These are phyloP conservation scores for Pavo muticus DNA, from an alignment of 2,113 vertebrate genomes.

Conservation along the genomic window DNA sequence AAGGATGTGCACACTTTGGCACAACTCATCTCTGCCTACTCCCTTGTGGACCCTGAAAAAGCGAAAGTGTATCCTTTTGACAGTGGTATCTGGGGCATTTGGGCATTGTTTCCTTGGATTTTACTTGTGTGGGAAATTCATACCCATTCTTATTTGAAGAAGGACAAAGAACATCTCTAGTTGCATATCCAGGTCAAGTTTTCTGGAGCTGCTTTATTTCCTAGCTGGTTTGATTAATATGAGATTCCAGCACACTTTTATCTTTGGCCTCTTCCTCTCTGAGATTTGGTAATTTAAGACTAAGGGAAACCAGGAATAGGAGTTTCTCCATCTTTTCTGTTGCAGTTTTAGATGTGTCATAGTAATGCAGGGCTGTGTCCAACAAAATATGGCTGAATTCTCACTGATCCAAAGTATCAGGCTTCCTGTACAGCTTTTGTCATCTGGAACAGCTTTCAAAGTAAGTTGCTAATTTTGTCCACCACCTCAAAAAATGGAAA, in stretches of 20 bases:
- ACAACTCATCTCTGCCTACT: constrained; percentile 98
- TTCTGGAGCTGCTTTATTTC: background rate
- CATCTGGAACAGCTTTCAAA: background rate
- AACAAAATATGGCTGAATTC: background rate
- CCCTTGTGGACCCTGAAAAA: constrained; percentile 94
- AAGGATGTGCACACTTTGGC: constrained; percentile 95
- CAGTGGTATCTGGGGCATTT: background rate
- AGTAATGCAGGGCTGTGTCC: background rate
- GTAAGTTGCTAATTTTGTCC: background rate
- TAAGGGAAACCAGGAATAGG: background rate
- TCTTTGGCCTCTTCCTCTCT: background rate
- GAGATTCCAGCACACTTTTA: background rate
- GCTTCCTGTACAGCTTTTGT: background rate
- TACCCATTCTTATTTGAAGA: background rate
- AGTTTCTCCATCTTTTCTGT: background rate
- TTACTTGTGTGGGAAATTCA: background rate
- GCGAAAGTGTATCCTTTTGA: constrained; percentile 95
- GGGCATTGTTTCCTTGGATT: background rate
- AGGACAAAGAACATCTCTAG: background rate
- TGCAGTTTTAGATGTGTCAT: background rate
- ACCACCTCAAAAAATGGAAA: background rate
- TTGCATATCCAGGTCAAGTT: background rate
- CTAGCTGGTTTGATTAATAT: background rate
- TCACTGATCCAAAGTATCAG: background rate
- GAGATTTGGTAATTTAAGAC: background rate